phyloP scores from a whole-genome alignment of 2,797 vertebrate species.

The Gymnoscopelus microlampas region DNA sequence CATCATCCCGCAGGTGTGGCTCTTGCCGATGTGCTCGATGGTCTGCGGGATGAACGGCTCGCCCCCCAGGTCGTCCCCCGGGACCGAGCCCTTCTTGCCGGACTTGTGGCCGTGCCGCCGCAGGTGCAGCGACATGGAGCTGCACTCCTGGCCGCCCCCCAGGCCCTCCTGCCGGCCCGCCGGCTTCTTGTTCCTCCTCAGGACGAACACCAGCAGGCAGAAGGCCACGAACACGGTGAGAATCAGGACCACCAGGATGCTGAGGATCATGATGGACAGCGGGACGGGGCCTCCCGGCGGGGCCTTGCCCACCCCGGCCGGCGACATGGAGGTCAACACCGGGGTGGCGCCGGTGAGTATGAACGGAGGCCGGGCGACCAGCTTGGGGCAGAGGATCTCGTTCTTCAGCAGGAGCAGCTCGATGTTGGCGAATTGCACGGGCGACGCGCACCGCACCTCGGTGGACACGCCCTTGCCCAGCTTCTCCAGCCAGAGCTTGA shows the following conservation, averaged over 20 bases:
- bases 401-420: constrained; percentile 94
- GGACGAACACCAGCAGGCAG: constrained; percentile 95
- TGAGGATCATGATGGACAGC: constrained; percentile 97
- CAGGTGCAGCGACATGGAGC: constrained; percentile 93
- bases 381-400: constrained; percentile 95
- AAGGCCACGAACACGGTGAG: constrained; percentile 98
- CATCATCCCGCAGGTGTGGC: constrained; percentile 90
- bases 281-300: constrained; percentile 95
- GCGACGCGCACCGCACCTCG: constrained; percentile 94
- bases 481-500: constrained; percentile 98
- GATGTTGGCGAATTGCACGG: constrained; percentile 95
- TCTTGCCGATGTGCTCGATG: constrained; percentile 98
- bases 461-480: constrained; percentile 91
- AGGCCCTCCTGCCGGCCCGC: constrained; percentile 91
- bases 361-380: constrained; percentile 88
- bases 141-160: constrained; percentile 74
- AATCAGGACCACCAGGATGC: constrained; percentile 98
- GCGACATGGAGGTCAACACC: constrained; percentile 85
- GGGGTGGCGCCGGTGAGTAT: constrained; percentile 88
- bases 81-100: constrained; percentile 84
- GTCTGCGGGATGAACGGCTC: constrained; percentile 98
- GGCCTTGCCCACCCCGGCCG: constrained; percentile 89
- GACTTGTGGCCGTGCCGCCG: constrained; percentile 91
- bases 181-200: constrained; percentile 96
- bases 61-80: constrained; percentile 86